Conservation (phyloP, 2,113 vertebrate species). For the Lycocorax pyrrhopterus region DNA sequence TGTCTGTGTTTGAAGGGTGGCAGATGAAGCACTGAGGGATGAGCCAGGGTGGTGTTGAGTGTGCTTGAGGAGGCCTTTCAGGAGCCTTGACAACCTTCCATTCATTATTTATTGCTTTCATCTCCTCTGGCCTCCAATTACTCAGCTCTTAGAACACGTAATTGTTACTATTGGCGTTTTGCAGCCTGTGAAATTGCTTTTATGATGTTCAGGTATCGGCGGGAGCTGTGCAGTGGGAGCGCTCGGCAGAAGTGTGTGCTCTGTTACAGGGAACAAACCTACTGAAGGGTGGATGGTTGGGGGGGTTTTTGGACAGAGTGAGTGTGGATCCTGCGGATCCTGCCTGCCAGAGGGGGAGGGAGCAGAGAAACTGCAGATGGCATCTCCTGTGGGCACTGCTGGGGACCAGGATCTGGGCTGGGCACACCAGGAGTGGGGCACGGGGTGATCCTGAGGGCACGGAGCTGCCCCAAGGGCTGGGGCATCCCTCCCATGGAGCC, state of each 20-base stretch:
- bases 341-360: background rate
- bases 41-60: background rate
- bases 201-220: background rate
- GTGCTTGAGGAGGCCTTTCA: background rate
- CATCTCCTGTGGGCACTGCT: background rate
- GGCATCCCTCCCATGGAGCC: background rate
- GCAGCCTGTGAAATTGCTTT: background rate
- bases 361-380: background rate
- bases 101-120: slow-evolving; percentile 33
- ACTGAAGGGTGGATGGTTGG: background rate
- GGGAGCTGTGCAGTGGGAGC: background rate
- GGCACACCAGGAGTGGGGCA: background rate
- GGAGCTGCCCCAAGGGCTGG: background rate
- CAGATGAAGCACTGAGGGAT: background rate
- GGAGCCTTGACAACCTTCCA: background rate
- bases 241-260: background rate
- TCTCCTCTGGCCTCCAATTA: slow-evolving; percentile 35
- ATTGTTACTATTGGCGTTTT: slow-evolving; percentile 30
- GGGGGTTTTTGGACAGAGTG: too few relatives aligned
- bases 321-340: background rate
- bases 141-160: background rate
- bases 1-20: background rate
- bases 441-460: too few relatives aligned
- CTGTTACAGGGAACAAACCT: background rate
- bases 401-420: background rate